Conservation (phyloP, 2,888 invertebrate species). For the Chironomus riparius region DNA sequence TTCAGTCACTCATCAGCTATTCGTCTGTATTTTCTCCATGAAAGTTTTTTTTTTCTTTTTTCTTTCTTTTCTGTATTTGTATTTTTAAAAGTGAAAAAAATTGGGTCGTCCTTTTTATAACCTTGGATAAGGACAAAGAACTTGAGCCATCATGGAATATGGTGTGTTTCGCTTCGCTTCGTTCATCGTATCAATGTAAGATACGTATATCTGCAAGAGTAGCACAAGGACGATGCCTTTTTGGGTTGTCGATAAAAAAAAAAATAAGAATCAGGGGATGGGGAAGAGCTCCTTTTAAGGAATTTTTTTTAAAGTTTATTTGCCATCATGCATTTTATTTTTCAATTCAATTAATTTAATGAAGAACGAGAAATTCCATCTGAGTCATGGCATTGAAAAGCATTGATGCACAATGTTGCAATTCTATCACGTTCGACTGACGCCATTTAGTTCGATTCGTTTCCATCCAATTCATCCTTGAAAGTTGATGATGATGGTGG, state of each 20-base stretch:
- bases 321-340: not conserved
- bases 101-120: conserved; percentile 24
- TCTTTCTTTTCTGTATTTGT: not conserved
- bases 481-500: not conserved
- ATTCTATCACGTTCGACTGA: conserved; percentile 9
- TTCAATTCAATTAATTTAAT: not conserved
- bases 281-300: conserved; percentile 12
- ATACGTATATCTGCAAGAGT: not conserved
- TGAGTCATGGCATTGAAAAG: conserved; percentile 7
- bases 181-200: not conserved
- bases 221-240: conserved; percentile 24
- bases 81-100: not conserved
- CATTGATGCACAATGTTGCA: conserved; percentile 6
- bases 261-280: not conserved
- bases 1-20: no score
- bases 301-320: not conserved
- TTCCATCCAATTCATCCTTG: conserved; percentile 3
- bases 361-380: not conserved
- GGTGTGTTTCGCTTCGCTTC: not conserved
- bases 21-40: not conserved
- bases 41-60: not conserved
- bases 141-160: conserved; percentile 8
- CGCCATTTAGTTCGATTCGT: conserved; percentile 1
- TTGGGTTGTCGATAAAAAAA: not conserved
- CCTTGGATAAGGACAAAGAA: conserved; percentile 26